A percentile compares a stretch with the other conserved stretches of the same genome.
Evolutionary conservation across 1,140 invertebrate genomes (phyloP).

Genomic region (Drosophila novamexicana): DNA sequence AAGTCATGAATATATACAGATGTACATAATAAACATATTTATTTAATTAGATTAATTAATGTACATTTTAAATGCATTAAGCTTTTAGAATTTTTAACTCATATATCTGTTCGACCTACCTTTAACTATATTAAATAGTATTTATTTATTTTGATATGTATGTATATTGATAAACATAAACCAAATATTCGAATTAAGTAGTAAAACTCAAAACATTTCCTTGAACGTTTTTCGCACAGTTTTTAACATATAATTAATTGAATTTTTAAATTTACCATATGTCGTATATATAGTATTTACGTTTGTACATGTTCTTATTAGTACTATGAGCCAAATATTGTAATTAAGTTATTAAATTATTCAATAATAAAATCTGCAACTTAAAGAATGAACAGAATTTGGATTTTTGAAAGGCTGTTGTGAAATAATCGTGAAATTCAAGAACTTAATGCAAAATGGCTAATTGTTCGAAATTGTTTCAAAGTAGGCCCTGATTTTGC

Average conservation of each 20-base stretch:
- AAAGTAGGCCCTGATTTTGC: slow-evolving; percentile 5
- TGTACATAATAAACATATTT: background rate
- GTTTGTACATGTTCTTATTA: background rate
- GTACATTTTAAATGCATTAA: slow-evolving; percentile 1
- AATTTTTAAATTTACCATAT: background rate
- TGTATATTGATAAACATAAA: no score
- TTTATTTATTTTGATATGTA: no score
- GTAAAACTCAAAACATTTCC: no score
- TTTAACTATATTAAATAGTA: no score
- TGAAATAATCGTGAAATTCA: background rate
- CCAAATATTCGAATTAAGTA: no score
- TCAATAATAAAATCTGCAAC: no score
- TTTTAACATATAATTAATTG: background rate
- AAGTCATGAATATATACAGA: background rate
- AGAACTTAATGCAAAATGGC: background rate
- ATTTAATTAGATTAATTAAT: slow-evolving; percentile 4
- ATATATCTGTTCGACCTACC: no score
- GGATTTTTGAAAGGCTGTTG: background rate
- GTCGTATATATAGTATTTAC: no score
- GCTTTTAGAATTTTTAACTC: no score
- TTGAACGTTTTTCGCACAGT: no score
- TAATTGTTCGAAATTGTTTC: background rate
- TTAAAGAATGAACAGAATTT: background rate
- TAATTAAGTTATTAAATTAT: background rate
- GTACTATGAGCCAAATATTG: background rate